A percentile compares a stretch with the other conserved stretches of the same genome.
Evolutionary conservation across 2,113 vertebrate genomes (phyloP).

Genomic region (Chelonoidis abingdonii): DNA sequence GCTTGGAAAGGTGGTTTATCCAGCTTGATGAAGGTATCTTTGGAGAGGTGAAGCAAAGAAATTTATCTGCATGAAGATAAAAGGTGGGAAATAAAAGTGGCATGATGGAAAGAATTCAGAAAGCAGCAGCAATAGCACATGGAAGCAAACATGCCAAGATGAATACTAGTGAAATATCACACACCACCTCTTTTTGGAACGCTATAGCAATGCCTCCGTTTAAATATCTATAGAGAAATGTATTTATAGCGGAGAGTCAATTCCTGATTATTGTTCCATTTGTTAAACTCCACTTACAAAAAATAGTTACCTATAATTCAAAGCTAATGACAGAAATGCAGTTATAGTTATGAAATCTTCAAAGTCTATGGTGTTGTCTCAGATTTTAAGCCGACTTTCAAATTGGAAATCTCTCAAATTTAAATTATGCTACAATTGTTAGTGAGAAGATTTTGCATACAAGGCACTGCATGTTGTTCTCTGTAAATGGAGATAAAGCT

Average conservation of each 20-base stretch:
- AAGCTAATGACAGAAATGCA: background rate
- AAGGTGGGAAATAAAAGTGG: constrained; percentile 78
- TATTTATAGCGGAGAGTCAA: background rate
- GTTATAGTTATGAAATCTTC: background rate
- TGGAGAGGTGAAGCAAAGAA: constrained; percentile 90
- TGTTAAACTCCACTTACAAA: background rate
- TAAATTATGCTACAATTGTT: background rate
- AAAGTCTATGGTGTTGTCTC: background rate
- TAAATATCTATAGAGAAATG: background rate
- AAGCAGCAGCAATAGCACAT: background rate
- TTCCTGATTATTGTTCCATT: too few relatives aligned
- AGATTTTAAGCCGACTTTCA: background rate
- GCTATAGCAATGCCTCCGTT: background rate
- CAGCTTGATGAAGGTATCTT: constrained; percentile 88
- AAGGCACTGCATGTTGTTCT: background rate
- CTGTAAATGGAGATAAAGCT: background rate
- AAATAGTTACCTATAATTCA: background rate
- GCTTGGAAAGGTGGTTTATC: constrained; percentile 84
- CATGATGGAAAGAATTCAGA: constrained; percentile 37
- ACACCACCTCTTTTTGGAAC: constrained; percentile 3
- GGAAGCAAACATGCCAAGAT: constrained; percentile 40
- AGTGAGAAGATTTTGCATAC: background rate
- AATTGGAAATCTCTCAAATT: background rate
- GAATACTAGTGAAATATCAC: constrained; percentile 4
- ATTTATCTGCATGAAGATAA: constrained; percentile 93